Base-by-base conservation (phyloP, 2,888 invertebrate species). In the Drosophila antonietae region DNA sequence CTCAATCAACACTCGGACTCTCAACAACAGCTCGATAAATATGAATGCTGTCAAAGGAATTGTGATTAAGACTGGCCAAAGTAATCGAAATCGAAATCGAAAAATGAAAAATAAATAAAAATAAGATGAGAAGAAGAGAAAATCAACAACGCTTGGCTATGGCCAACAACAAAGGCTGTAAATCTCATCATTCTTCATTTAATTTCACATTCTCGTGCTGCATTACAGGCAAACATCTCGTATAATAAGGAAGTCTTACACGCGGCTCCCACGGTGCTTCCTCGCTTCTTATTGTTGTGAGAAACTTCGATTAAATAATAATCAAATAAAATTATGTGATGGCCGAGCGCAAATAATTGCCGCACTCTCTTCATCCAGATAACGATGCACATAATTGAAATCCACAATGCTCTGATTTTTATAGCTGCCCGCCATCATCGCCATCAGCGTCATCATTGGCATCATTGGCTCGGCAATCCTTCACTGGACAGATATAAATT, bases 151-250 rank as follows among this genome's bases (percentile, higher is more conserved):
- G 23, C 31, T 49, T 23, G 31, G 39, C 35, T 44, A 35, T 52
- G 33, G 3, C 46, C 58, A 69, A 63, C 59, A 85, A 70, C 67
- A 86, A 80, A 57, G 69, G 63, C 56, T 70, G 67, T 68, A 86
- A 86, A 75, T 87, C 82, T 74, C 89, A 89, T 85, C 87, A 85
- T 84, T 87, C 89, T 81, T 87, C 76, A 87, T 89, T 89, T 84
- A 81, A 87, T 84, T 84, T 83, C 76, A 68, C 71, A 73, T 73
- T 88, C 74, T 73, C 71, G 55, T 46, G 56, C 62, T 63, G 74
- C 61, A 69, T 55, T 56, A 62, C 37, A 43, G 46, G 46, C 20
- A 31, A 60, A 39, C 47, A 52, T 31, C 58, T 57, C 73, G n/a
- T 39, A 52, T 56, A 43, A 61, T 51, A 55, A 39, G 57, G 39